A percentile compares a stretch with the other conserved stretches of the same genome.
Evolutionary conservation across 2,888 invertebrate species (phyloP).

Genomic region (Endotricha flammealis): DNA sequence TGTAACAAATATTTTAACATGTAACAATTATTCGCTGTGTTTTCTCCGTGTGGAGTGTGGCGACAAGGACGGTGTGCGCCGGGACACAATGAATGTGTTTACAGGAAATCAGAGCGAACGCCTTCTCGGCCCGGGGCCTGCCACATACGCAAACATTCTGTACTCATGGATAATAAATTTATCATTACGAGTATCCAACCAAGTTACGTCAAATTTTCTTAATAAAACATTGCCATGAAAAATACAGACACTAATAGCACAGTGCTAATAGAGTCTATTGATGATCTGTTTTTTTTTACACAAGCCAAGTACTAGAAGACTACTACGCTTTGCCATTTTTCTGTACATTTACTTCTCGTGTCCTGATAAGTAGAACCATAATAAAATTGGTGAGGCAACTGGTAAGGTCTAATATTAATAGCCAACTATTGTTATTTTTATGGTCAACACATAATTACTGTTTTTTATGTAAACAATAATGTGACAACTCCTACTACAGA

Average conservation of each 20-base stretch:
- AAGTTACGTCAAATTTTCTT: conserved; percentile 16
- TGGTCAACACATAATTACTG: too few relatives aligned
- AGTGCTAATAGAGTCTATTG: background rate
- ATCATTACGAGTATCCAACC: conserved; percentile 22
- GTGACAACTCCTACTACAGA: too few relatives aligned
- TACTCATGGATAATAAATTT: conserved; percentile 35
- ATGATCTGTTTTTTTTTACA: too few relatives aligned
- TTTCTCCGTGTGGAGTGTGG: conserved; percentile 40
- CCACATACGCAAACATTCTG: conserved; percentile 35
- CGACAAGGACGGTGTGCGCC: conserved; percentile 34
- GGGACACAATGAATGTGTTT: conserved; percentile 60
- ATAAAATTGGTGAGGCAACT: too few relatives aligned
- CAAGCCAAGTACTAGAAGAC: too few relatives aligned
- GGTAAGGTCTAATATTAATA: too few relatives aligned
- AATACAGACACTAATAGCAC: background rate
- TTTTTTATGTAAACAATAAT: too few relatives aligned
- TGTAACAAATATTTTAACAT: conserved; percentile 38
- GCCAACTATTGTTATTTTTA: too few relatives aligned
- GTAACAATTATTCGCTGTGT: conserved; percentile 39
- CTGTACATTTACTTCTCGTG: too few relatives aligned
- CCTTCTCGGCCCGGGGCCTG: conserved; percentile 23
- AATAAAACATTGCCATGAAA: conserved; percentile 6
- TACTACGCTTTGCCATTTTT: too few relatives aligned
- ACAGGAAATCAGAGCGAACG: conserved; percentile 53
- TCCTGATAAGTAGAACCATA: too few relatives aligned